Evolutionary conservation across 2,888 invertebrate genomes (phyloP), one percentile per base, ranked within the genome.

Genomic region (Microplitis deprimator): DNA sequence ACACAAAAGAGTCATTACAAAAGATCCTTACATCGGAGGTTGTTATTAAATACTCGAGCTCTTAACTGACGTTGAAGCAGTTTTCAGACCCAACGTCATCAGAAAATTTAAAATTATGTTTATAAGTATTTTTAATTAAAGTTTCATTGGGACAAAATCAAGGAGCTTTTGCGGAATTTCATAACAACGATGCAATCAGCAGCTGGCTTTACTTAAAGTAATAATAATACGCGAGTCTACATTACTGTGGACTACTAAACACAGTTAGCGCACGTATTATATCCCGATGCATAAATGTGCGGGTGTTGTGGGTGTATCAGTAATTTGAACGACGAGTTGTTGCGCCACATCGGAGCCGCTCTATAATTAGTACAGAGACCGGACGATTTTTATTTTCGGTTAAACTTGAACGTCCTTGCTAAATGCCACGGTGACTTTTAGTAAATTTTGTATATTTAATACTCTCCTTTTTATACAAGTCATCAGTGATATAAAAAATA

Each of bases 321-420:
- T 83, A 83, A 85, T 86, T 86, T 81, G 81, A 81, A 79, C 80
- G 79, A 78, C 78, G 79, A 75, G 41, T 41, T 50, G 70, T 81
- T 81, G 80, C 83, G 82, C 83, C 67, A 77, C 65, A 74, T 59
- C 79, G 82, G 82, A 81, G 83, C 84, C 79, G 84, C 86, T 88
- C 89, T 88, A 89, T 89, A 89, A 89, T 89, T 89, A 89, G 88
- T 87, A 80, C 83, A 83, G 83, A 73, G 79, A 82, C 81, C 79
- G 81, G 77, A 82, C 82, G 80, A 86, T 86, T 88, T 88, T 89
- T 89, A 89, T 89, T 89, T 88, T 88, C 85, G 86, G 85, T 89
- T 87, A 88, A 88, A 89, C 88, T 89, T 88, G 88, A 88, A 86
- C 87, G 89, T 89, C 89, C 89, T 89, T 88, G 88, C 84, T 68